Conservation (phyloP, 2,888 invertebrate genomes). For the Chrysolina oricalcia region DNA sequence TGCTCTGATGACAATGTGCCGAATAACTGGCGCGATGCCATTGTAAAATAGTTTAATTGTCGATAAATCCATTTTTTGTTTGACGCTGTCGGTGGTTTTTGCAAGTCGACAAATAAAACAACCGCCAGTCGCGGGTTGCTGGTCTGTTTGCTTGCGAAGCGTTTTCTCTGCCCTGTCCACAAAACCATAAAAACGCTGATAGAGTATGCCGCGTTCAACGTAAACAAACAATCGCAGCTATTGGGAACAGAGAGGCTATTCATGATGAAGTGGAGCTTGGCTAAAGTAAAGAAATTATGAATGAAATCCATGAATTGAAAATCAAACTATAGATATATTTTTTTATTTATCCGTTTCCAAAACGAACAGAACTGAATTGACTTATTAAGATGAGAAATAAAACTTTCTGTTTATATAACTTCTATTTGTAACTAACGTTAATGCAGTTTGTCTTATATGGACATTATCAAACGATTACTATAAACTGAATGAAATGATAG, state of each 20-base stretch:
- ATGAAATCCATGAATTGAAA: neutral
- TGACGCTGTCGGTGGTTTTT: constrained; percentile 25
- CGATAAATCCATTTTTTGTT: constrained; percentile 55
- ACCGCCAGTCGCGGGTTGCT: constrained; percentile 8
- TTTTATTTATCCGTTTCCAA: too few species aligned
- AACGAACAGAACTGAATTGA: too few species aligned
- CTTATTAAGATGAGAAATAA: too few species aligned
- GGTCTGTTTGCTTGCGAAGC: constrained; percentile 29
- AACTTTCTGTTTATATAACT: too few species aligned
- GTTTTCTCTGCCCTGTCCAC: constrained; percentile 28
- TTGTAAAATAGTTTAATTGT: constrained; percentile 56
- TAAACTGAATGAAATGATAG: too few species aligned
- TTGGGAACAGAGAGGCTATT: constrained; percentile 1
- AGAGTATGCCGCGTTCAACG: constrained; percentile 23
- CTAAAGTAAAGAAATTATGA: neutral
- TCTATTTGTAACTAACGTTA: too few species aligned
- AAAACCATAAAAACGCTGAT: constrained; percentile 33
- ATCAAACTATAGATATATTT: too few species aligned
- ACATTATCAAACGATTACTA: too few species aligned
- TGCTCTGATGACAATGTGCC: constrained; percentile 48
- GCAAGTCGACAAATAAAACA: constrained; percentile 37
- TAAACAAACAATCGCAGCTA: constrained; percentile 27
- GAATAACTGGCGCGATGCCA: constrained; percentile 49
- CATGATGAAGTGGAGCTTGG: constrained; percentile 3
- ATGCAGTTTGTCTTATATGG: too few species aligned